These are phyloP conservation scores for Nemurella pictetii DNA, from an alignment of 2,888 invertebrate genomes.

Conservation along the genomic window DNA sequence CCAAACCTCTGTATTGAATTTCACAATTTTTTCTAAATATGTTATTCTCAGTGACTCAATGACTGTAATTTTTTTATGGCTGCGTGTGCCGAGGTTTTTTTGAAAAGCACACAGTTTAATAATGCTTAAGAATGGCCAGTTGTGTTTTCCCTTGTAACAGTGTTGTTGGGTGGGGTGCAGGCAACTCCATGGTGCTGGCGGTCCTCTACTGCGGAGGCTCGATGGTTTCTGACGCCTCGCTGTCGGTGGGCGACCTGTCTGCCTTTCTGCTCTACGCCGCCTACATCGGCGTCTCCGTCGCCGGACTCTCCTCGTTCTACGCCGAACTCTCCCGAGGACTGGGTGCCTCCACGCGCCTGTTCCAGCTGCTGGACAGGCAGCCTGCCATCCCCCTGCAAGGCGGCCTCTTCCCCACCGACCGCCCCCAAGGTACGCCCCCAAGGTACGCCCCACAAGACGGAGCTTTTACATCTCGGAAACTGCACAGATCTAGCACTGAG, in stretches of 20 bases:
- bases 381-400: conserved; percentile 76
- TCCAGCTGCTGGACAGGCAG: conserved; percentile 83
- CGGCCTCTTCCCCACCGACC: not conserved
- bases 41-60: no score
- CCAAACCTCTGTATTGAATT: no score
- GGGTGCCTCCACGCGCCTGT: conserved; percentile 87
- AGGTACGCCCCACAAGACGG: no score
- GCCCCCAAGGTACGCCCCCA: conserved; percentile 11
- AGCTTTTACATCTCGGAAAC: no score
- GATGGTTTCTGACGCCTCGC: conserved; percentile 77
- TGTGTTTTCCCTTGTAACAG: no score
- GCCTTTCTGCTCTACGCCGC: conserved; percentile 94
- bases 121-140: no score
- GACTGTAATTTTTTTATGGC: no score
- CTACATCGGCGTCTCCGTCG: conserved; percentile 88
- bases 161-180: no score
- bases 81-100: no score
- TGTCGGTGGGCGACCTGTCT: conserved; percentile 86
- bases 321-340: conserved; percentile 91
- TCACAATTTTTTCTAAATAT: no score
- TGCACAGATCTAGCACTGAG: no score
- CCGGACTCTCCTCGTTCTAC: conserved; percentile 90
- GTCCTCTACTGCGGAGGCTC: conserved; percentile 91
- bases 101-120: no score
- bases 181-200: conserved; percentile 85